Conservation (phyloP, 2,113 vertebrate species). For the Clinocottus analis region DNA sequence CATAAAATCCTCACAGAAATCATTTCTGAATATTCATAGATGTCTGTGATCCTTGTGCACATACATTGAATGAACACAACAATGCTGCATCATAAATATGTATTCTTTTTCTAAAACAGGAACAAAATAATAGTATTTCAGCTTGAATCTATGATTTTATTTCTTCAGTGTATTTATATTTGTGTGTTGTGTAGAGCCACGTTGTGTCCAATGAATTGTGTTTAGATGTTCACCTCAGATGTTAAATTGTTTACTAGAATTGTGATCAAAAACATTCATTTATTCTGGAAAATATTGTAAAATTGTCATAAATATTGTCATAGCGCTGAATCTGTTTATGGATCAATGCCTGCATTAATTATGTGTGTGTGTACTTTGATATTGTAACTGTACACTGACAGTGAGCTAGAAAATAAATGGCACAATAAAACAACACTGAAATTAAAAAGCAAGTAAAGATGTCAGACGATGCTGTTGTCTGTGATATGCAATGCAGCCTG, state of each 20-base stretch:
- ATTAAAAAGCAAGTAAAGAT: not conserved
- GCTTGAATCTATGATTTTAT: not conserved
- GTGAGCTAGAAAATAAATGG: not conserved
- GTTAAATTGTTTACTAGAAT: not conserved
- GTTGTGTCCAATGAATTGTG: not conserved
- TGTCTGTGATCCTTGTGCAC: not conserved
- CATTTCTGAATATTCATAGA: not conserved
- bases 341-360: constrained; percentile 12
- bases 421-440: constrained; percentile 8
- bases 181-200: constrained; percentile 3
- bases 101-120: not conserved
- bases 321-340: constrained; percentile 12
- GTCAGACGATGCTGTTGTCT: not conserved
- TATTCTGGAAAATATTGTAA: constrained; percentile 14
- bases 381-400: not conserved
- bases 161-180: constrained; percentile 3
- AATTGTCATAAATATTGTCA: constrained; percentile 16
- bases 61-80: constrained; percentile 1
- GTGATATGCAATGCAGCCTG: constrained; percentile 37
- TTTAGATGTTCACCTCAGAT: constrained; percentile 8
- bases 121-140: not conserved
- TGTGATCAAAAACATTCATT: not conserved
- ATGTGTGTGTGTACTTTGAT: not conserved
- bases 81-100: not conserved
- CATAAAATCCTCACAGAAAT: constrained; percentile 3